Conservation (phyloP, 2,888 invertebrate species). For the Drosophila maculinotata region DNA sequence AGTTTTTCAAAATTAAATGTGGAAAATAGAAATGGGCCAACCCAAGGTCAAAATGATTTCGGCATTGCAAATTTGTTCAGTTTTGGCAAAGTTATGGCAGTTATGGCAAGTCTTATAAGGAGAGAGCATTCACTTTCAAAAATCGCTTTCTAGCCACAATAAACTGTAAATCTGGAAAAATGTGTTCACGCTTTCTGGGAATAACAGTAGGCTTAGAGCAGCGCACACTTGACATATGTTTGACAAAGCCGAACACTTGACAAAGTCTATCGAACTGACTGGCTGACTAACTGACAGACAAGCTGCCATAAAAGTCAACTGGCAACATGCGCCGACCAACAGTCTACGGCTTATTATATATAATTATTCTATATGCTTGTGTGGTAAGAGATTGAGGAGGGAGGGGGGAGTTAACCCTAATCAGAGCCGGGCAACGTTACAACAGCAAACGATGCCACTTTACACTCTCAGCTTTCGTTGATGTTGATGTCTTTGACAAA, state of each 20-base stretch:
- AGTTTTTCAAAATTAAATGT: too few relatives aligned
- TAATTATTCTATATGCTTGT: constrained; percentile 27
- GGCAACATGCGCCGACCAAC: constrained; percentile 34
- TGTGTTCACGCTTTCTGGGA: background rate
- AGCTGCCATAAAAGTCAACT: constrained; percentile 47
- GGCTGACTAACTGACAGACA: constrained; percentile 1
- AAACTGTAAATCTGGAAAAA: constrained; percentile 1
- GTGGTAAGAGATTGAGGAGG: background rate
- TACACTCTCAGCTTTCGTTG: constrained; percentile 13
- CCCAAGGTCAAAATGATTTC: too few relatives aligned
- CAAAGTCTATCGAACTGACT: too few relatives aligned
- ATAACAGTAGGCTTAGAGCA: constrained; percentile 16
- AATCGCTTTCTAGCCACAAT: too few relatives aligned
- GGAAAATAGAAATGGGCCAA: too few relatives aligned
- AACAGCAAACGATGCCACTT: constrained; percentile 20
- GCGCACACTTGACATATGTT: background rate
- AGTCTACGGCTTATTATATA: constrained; percentile 27
- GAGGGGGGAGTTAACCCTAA: constrained; percentile 38
- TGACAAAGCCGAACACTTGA: background rate
- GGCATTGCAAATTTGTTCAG: too few relatives aligned
- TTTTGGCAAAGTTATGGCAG: too few relatives aligned
- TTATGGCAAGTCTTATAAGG: too few relatives aligned
- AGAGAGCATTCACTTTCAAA: too few relatives aligned
- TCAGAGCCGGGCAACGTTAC: constrained; percentile 27
- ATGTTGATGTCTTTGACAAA: constrained; percentile 32